phyloP scores from a whole-genome alignment of 2,797 vertebrate genomes.

The Rhodeus uyekii region DNA sequence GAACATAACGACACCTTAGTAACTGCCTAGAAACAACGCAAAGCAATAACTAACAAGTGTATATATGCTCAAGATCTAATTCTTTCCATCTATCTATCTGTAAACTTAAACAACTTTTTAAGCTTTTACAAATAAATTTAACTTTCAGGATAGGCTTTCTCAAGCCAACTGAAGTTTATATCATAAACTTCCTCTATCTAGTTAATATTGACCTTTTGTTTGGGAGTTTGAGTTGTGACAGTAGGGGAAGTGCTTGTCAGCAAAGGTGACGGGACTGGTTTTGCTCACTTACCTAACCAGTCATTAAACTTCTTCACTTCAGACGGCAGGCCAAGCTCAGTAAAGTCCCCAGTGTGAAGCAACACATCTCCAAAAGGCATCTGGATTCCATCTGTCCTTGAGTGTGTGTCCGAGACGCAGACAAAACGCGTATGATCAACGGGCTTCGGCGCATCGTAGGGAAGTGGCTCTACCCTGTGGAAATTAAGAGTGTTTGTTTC shows the following conservation, averaged over 20 bases:
- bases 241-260: constrained; percentile 21
- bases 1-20: too few species aligned
- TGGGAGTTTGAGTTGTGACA: neutral
- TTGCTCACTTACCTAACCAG: constrained; percentile 88
- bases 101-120: too few species aligned
- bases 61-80: too few species aligned
- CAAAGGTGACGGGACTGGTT: constrained; percentile 9
- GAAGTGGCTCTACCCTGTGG: constrained; percentile 75
- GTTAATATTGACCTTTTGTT: neutral
- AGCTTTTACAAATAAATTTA: too few species aligned
- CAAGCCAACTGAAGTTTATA: too few species aligned
- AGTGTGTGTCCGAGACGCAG: constrained; percentile 90
- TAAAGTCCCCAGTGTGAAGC: constrained; percentile 90
- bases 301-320: constrained; percentile 96
- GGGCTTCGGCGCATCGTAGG: constrained; percentile 88
- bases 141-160: too few species aligned
- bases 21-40: too few species aligned
- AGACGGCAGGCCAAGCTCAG: constrained; percentile 89
- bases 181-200: too few species aligned
- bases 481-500: neutral
- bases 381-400: constrained; percentile 92
- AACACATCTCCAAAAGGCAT: constrained; percentile 92
- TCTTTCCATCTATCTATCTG: too few species aligned
- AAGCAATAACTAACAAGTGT: too few species aligned
- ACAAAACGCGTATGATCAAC: constrained; percentile 89